Evolutionary conservation across 1,140 invertebrate genomes (phyloP).

Genomic region (Hypsibius dujardini): DNA sequence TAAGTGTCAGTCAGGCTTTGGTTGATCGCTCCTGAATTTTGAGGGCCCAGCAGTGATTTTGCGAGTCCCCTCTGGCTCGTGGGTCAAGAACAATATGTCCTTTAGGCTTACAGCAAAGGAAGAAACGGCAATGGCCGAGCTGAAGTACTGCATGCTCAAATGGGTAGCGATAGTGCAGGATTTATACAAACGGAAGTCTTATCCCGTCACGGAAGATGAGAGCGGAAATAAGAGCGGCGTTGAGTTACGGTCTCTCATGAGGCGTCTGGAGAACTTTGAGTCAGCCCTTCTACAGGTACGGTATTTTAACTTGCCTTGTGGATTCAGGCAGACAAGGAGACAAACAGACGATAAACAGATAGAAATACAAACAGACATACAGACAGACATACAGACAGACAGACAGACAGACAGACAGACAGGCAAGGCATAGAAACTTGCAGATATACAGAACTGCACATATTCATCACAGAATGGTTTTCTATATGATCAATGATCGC

Average conservation of each 20-base stretch:
- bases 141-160: conserved; percentile 7
- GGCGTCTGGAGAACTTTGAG: conserved; percentile 2
- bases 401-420: not conserved
- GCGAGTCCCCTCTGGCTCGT: too few relatives aligned
- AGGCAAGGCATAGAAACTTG: not conserved
- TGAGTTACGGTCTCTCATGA: not conserved
- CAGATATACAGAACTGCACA: not conserved
- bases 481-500: not conserved
- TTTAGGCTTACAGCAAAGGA: not conserved
- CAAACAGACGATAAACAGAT: too few relatives aligned
- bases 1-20: not conserved
- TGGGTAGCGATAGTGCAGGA: not conserved
- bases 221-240: not conserved
- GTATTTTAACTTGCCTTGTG: not conserved
- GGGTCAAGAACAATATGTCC: too few relatives aligned
- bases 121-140: not conserved
- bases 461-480: too few relatives aligned
- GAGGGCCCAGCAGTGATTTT: too few relatives aligned
- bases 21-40: not conserved
- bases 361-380: too few relatives aligned
- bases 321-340: too few relatives aligned
- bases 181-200: not conserved
- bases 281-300: conserved; percentile 3
- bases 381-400: too few relatives aligned
- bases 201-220: not conserved